Evolutionary conservation across 2,113 vertebrate genomes (phyloP).

Genomic region (Hydrolagus affinis): DNA sequence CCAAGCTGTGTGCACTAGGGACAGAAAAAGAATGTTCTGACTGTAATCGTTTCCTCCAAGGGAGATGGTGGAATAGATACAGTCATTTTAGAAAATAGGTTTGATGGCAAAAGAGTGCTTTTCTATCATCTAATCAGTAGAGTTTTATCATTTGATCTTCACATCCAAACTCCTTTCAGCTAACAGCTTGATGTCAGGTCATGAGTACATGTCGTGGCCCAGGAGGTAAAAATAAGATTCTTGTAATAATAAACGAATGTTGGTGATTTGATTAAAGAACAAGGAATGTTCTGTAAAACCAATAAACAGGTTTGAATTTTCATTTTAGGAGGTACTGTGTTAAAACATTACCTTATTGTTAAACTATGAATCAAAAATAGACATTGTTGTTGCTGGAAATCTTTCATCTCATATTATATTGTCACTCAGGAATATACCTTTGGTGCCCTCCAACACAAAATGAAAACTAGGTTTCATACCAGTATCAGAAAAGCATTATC

Average conservation of each 20-base stretch:
- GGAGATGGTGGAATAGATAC: not conserved
- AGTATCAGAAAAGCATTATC: not conserved
- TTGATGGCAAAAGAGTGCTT: not conserved
- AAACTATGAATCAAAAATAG: not conserved
- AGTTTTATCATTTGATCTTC: not conserved
- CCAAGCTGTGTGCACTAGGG: not conserved
- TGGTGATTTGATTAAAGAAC: not conserved
- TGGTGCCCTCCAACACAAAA: not conserved
- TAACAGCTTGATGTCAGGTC: not conserved
- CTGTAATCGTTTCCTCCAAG: not conserved
- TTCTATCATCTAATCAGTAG: not conserved
- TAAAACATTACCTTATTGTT: not conserved
- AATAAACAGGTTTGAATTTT: not conserved
- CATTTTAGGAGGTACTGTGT: not conserved
- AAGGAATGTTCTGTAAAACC: not conserved
- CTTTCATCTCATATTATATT: not conserved
- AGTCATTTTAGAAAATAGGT: not conserved
- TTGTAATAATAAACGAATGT: not conserved
- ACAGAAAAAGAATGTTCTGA: not conserved
- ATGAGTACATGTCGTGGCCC: not conserved
- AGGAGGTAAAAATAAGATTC: not conserved
- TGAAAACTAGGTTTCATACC: not conserved
- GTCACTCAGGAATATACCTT: too few species aligned
- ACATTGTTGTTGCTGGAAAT: not conserved
- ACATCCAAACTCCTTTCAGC: not conserved